phyloP scores from a whole-genome alignment of 2,888 invertebrate species.

The Watsonalla cultraria region DNA sequence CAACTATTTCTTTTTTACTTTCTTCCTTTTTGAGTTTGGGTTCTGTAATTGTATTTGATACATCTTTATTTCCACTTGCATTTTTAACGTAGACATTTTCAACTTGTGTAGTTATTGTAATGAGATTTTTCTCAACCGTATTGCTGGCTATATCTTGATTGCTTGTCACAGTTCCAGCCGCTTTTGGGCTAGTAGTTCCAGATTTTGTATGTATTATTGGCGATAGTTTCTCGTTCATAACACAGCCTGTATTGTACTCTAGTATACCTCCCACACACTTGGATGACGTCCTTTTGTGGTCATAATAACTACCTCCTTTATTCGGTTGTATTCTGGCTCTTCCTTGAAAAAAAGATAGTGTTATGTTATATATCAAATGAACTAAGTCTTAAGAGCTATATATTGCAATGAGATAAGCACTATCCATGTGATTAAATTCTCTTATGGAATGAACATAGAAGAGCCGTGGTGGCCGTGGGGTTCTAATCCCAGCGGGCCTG shows the following conservation, averaged over 20 bases:
- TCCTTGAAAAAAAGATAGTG: slow-evolving; percentile 27
- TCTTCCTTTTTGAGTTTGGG: slow-evolving; percentile 9
- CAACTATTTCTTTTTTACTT: slow-evolving; percentile 12
- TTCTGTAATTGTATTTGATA: slow-evolving; percentile 8
- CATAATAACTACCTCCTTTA: slow-evolving; percentile 27
- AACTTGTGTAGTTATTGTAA: slow-evolving; percentile 36
- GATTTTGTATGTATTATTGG: slow-evolving; percentile 47
- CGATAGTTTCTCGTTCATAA: slow-evolving; percentile 46
- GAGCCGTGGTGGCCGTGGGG: no score
- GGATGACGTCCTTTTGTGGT: slow-evolving; percentile 44
- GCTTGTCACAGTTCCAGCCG: slow-evolving; percentile 12
- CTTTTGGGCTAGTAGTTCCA: slow-evolving; percentile 38
- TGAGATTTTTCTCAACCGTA: slow-evolving; percentile 21
- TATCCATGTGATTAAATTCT: no score
- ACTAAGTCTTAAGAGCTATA: no score
- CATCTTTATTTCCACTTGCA: slow-evolving; percentile 5
- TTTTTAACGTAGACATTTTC: slow-evolving; percentile 12
- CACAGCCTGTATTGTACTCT: slow-evolving; percentile 25
- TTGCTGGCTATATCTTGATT: slow-evolving; percentile 38
- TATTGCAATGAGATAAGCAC: no score
- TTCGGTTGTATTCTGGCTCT: slow-evolving; percentile 18
- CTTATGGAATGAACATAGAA: no score
- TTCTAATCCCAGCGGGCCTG: no score
- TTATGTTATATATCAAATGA: no score
- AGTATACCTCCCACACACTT: slow-evolving; percentile 49